Conservation (phyloP, 2,888 invertebrate species). For the Lasius fuliginosus region DNA sequence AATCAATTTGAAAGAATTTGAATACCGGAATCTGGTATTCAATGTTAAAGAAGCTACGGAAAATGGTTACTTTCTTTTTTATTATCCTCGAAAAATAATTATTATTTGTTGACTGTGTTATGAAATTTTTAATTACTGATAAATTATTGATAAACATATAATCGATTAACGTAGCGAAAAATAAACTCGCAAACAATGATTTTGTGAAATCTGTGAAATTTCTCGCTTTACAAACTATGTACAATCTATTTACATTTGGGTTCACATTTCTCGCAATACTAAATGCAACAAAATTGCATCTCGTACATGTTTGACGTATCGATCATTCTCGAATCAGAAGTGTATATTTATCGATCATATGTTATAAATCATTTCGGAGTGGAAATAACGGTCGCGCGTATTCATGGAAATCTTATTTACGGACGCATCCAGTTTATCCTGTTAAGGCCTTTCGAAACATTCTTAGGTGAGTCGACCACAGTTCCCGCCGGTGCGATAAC, state of each 20-base stretch:
- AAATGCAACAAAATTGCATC: not conserved
- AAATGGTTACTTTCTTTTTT: not conserved
- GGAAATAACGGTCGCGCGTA: conserved; percentile 13
- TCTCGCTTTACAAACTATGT: not conserved
- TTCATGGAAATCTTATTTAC: conserved; percentile 69
- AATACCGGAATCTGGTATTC: not conserved
- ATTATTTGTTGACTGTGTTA: not conserved
- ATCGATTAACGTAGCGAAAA: not conserved
- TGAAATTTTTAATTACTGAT: not conserved
- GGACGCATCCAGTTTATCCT: conserved; percentile 72
- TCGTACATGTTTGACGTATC: not conserved
- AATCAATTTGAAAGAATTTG: not conserved
- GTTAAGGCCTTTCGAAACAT: conserved; percentile 73
- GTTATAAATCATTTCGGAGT: conserved; percentile 11
- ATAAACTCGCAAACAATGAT: not conserved
- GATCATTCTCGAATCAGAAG: not conserved
- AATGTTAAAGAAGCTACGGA: not conserved
- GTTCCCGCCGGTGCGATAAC: conserved; percentile 78
- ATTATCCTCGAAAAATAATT: not conserved
- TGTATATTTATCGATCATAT: not conserved
- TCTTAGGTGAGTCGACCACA: conserved; percentile 64
- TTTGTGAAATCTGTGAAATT: not conserved
- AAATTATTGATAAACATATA: not conserved
- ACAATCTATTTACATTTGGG: not conserved
- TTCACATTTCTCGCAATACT: not conserved